Percentiles rank a stretch among this genome's conserved stretches.
Evolutionary conservation across 2,113 vertebrate genomes (phyloP).

Genomic region (Clarias magur): DNA sequence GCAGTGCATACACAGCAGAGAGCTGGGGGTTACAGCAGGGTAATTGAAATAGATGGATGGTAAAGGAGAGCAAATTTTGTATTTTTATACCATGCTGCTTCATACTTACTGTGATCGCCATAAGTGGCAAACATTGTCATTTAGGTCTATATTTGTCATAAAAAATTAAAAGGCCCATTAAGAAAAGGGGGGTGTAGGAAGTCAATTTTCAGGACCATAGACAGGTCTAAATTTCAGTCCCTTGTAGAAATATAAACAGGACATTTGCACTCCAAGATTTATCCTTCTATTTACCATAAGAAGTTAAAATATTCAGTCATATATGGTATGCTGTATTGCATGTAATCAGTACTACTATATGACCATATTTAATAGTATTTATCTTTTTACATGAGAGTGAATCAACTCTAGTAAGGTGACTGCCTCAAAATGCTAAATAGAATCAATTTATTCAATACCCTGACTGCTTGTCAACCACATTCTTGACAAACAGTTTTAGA

Average conservation of each 20-base stretch:
- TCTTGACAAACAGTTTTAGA: slow-evolving; percentile 72
- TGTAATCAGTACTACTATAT: background rate
- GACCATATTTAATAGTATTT: background rate
- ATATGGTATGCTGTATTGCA: background rate
- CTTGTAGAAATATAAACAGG: slow-evolving; percentile 49
- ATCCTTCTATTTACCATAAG: background rate
- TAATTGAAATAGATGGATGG: slow-evolving; percentile 68
- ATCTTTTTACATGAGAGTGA: slow-evolving; percentile 10
- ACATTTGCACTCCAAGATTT: background rate
- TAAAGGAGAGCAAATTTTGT: slow-evolving; percentile 56
- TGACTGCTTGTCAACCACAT: slow-evolving; percentile 46
- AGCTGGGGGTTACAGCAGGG: slow-evolving; percentile 67
- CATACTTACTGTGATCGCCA: slow-evolving; percentile 10
- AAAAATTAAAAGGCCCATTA: background rate
- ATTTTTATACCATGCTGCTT: slow-evolving; percentile 9
- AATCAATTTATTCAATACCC: slow-evolving; percentile 31
- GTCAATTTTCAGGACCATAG: slow-evolving; percentile 17
- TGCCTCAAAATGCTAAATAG: slow-evolving; percentile 25
- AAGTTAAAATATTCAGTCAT: background rate
- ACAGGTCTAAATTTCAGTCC: background rate
- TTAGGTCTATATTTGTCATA: background rate
- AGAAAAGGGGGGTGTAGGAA: background rate
- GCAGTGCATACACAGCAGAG: slow-evolving; percentile 68
- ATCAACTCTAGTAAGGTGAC: background rate
- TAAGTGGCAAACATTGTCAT: slow-evolving; percentile 14